Base-by-base conservation (phyloP, 2,797 vertebrate genomes). In the Pyrocephalus nanus region DNA sequence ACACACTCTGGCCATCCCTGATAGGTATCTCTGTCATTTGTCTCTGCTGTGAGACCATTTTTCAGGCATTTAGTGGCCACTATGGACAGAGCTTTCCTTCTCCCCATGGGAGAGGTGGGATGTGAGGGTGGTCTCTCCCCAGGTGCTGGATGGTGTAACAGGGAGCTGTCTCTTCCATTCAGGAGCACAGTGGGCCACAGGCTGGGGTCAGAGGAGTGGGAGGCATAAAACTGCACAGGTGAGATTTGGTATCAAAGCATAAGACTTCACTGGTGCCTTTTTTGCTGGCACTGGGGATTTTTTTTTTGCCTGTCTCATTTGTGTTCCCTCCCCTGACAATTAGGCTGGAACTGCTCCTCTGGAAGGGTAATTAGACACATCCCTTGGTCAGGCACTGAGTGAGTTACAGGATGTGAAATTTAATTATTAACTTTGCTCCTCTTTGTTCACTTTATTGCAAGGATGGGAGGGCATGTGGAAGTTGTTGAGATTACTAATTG, bases 171-270 rank as follows among this genome's bases (percentile, higher is more conserved):
- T 58, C 9, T 43, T 64, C 32, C 1, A 1, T 15, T 45, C 29
- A 2, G 4, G 26, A 79, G 58, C 0, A 1, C 51, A 27, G n/a
- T 18, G 61, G 23, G 25, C 23, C 47, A 48, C 47, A 48, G 64
- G 25, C 0, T 2, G 25, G 36, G 47, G 29, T 47, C 48, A 43
- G 53, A 60, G 58, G 20, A n/a, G 20, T 8, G 12, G 47, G 47
- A 48, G 50, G 32, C 58, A 43, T 42, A 36, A 50, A 77, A 30
- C 47, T 1, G 0, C 1, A 0, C 12, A 32, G 43, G 8, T 58
- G 60, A 53, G 48, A 30, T 81, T 53, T 72, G 18, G 21, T 76
- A 40, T 45, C 29, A 21, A 36, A 69, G 48, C 43, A 43, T 19
- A 8, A 48, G 29, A 34, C 21, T 2, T 7, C 27, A 32, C 40